Evolutionary conservation across 1,140 invertebrate species (phyloP), one percentile per base, ranked within the genome.

Genomic region (Cydia fagiglandana): DNA sequence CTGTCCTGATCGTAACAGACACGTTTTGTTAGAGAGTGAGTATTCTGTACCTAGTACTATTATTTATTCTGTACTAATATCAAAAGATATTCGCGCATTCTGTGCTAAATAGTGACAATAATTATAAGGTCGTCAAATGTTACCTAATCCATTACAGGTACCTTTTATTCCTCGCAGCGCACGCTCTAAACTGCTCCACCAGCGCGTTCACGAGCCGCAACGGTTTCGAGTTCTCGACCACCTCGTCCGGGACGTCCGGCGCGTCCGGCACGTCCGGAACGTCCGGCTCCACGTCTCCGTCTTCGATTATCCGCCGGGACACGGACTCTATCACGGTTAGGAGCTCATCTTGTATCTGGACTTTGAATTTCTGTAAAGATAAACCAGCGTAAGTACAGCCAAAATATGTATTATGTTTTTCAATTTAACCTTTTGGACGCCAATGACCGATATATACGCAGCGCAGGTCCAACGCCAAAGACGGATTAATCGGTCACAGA

Each of bases 341-440:
- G 1, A 98, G 88, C 85, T 98, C 96, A 34, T 95, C 94, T 88
- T 98, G 96, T 92, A 98, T 97, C 90, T 96, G 95, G 28, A 95
- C 94, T 91, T 97, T 97, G 74, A 98, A 94, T 84, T 94, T 95
- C 95, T 97, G 84, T 47, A 81, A 83, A 30, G 66, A 50, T 78
- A 24, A 24, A 9, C n/a, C 15, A 7, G 15, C n/a, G n/a, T 56
- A 56, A 17, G 13, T 4, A 50, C n/a, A n/a, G n/a, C n/a, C n/a
- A n/a, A n/a, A n/a, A n/a, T n/a, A n/a, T n/a, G n/a, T n/a, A n/a
- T n/a, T n/a, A n/a, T n/a, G n/a, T n/a, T n/a, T n/a, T n/a, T n/a
- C n/a, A n/a, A n/a, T n/a, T n/a, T n/a, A n/a, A n/a, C n/a, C n/a
- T n/a, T n/a, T n/a, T n/a, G n/a, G n/a, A n/a, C n/a, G n/a, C n/a